A percentile compares a stretch with the other conserved stretches of the same genome.
These are phyloP conservation scores for Neopipo cinnamomea DNA, from an alignment of 2,113 vertebrate genomes.

Conservation along the genomic window DNA sequence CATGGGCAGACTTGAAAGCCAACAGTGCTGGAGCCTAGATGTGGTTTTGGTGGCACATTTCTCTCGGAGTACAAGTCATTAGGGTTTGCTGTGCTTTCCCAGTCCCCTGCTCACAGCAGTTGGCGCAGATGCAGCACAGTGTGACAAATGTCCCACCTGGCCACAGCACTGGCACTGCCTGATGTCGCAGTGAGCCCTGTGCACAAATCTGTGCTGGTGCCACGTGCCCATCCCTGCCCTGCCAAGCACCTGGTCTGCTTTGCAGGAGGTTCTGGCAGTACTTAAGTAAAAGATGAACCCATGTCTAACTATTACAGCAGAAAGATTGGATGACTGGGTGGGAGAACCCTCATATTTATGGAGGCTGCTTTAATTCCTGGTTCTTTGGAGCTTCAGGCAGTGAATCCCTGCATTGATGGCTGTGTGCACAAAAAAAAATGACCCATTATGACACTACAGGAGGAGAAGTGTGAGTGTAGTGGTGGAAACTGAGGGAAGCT, in stretches of 20 bases:
- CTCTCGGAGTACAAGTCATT: neutral
- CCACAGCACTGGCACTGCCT: too few species aligned
- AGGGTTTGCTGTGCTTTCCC: neutral
- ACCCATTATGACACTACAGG: neutral
- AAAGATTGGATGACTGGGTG: neutral
- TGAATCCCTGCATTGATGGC: neutral
- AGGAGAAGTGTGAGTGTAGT: neutral
- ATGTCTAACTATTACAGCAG: neutral
- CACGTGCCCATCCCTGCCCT: accelerated
- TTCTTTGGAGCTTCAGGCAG: neutral
- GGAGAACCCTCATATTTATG: neutral
- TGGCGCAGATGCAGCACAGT: neutral
- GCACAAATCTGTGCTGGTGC: neutral
- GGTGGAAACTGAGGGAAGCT: neutral
- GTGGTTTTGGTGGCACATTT: neutral
- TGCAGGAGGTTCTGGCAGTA: neutral
- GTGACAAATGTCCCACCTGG: neutral
- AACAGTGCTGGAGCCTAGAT: neutral
- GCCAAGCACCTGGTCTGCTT: neutral
- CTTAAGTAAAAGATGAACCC: neutral
- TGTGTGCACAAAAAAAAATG: neutral
- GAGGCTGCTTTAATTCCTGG: neutral
- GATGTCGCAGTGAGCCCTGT: neutral
- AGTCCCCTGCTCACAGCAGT: accelerated
- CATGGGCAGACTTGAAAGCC: accelerated